Percentiles rank a stretch among this genome's conserved stretches.
Conservation (phyloP, 2,888 invertebrate species). For the Aquatica leii region DNA sequence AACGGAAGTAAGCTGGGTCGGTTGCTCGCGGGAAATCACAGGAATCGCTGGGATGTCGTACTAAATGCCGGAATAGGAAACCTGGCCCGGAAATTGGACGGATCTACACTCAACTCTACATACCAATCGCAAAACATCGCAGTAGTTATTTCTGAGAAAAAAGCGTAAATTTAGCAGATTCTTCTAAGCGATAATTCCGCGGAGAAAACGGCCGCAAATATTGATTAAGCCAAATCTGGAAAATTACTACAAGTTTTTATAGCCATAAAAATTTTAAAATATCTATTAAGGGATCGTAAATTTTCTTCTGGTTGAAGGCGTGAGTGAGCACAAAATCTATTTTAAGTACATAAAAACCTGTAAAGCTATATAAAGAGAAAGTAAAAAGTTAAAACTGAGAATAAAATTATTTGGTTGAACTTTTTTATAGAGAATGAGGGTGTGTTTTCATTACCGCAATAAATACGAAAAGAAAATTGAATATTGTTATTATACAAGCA, state of each 20-base stretch:
- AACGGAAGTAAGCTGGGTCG: conserved; percentile 42
- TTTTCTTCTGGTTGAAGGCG: conserved; percentile 16
- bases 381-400: conserved; percentile 16
- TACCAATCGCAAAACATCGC: conserved; percentile 45
- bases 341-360: conserved; percentile 15
- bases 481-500: not conserved
- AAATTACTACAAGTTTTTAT: too few relatives aligned
- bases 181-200: not conserved
- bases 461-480: conserved; percentile 11
- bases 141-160: conserved; percentile 5
- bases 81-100: conserved; percentile 56
- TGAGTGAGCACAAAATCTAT: conserved; percentile 13
- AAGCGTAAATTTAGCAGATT: conserved; percentile 14
- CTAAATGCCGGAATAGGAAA: conserved; percentile 58
- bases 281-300: conserved; percentile 16
- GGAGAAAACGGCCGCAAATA: not conserved
- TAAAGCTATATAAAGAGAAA: conserved; percentile 8
- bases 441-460: not conserved
- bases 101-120: conserved; percentile 52
- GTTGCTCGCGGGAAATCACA: conserved; percentile 45
- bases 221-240: too few relatives aligned
- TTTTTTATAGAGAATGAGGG: conserved; percentile 6
- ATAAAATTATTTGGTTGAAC: conserved; percentile 19
- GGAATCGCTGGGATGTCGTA: conserved; percentile 50
- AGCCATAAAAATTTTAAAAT: conserved; percentile 7